These are phyloP conservation scores for Drosophila chauvacae DNA, from an alignment of 1,140 invertebrate species.

Conservation along the genomic window DNA sequence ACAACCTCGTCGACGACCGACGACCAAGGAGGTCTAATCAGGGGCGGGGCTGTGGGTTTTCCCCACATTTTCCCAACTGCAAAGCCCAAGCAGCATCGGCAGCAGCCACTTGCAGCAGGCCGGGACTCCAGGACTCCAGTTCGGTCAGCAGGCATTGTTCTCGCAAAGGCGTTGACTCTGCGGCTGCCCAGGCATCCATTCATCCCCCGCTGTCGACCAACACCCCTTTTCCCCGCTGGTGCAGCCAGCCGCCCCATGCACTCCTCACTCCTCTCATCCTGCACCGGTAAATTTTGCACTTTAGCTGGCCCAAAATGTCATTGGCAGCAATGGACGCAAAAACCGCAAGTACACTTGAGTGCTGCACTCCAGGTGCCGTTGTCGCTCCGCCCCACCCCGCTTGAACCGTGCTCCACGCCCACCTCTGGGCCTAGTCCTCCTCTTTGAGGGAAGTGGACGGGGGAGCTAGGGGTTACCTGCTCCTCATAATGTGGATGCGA, in stretches of 20 bases:
- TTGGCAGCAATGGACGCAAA: conserved; percentile 81
- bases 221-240: background rate
- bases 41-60: conserved; percentile 39
- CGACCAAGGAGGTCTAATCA: conserved; percentile 67
- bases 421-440: background rate
- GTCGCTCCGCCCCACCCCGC: conserved; percentile 26
- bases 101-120: conserved; percentile 68
- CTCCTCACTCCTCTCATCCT: conserved; percentile 7
- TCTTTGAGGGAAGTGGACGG: background rate
- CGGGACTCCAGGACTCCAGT: conserved; percentile 17
- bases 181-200: conserved; percentile 31
- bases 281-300: conserved; percentile 82
- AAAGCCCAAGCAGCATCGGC: conserved; percentile 59
- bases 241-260: background rate
- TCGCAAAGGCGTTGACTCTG: conserved; percentile 63
- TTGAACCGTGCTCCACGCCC: conserved; percentile 14
- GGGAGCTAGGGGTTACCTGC: conserved; percentile 9
- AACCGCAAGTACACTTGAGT: conserved; percentile 83
- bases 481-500: conserved; percentile 63
- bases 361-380: conserved; percentile 80
- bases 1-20: conserved; percentile 49
- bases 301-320: conserved; percentile 80
- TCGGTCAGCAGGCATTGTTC: conserved; percentile 68
- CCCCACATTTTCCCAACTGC: conserved; percentile 10
- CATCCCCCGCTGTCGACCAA: conserved; percentile 24